A percentile compares a stretch with the other conserved stretches of the same genome.
These are phyloP conservation scores for Archilochus colubris DNA, from an alignment of 2,113 vertebrate genomes.

Conservation along the genomic window DNA sequence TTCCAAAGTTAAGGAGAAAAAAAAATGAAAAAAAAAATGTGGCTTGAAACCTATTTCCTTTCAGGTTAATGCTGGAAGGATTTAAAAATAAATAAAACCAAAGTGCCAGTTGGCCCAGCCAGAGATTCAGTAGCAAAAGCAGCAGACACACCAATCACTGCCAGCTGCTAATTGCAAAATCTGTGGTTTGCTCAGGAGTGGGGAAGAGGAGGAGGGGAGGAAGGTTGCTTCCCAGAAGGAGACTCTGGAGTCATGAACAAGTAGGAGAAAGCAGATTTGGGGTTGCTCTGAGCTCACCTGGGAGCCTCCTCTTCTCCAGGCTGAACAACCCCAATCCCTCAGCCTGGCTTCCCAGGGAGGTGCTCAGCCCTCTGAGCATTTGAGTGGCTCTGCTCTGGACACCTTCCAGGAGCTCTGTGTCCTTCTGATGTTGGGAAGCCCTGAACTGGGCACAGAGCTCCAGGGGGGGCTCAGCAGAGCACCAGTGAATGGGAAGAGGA, in stretches of 20 bases:
- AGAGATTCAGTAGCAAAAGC: background rate
- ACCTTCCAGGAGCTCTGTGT: too few relatives aligned
- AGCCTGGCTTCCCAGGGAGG: too few relatives aligned
- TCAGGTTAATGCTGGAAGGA: slow-evolving; percentile 20
- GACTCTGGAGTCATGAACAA: background rate
- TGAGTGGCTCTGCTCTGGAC: too few relatives aligned
- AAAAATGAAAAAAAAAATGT: background rate
- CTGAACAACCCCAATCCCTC: too few relatives aligned
- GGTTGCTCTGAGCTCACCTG: too few relatives aligned
- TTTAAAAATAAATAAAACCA: background rate
- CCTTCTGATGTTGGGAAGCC: too few relatives aligned
- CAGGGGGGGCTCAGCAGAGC: too few relatives aligned
- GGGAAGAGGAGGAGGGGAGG: background rate
- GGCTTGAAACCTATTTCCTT: background rate
- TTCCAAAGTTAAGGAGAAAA: background rate
- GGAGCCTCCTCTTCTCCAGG: background rate
- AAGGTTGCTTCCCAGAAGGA: accelerated
- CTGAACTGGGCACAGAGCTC: too few relatives aligned
- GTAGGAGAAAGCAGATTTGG: background rate
- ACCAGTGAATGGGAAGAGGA: background rate
- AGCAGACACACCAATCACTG: background rate
- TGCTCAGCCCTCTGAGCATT: too few relatives aligned
- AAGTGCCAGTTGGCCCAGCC: background rate
- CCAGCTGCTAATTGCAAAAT: background rate
- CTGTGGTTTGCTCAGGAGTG: background rate